A percentile compares a stretch with the other conserved stretches of the same genome.
Evolutionary conservation across 2,797 vertebrate genomes (phyloP).

Genomic region (Pyrocephalus nanus): DNA sequence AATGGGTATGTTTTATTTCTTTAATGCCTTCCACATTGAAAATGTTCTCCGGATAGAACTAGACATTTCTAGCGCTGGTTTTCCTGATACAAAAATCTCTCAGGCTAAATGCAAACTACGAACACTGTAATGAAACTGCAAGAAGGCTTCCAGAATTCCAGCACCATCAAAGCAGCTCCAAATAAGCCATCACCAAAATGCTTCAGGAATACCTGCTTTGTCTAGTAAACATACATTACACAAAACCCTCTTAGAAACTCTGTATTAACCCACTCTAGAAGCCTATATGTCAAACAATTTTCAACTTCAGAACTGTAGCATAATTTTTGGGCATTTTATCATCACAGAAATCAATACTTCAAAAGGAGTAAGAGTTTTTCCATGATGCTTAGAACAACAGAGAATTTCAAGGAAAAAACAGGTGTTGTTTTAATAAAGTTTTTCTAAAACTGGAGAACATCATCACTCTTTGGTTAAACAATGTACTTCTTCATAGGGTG

Average conservation of each 20-base stretch:
- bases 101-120: background rate
- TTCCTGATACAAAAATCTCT: background rate
- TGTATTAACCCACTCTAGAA: background rate
- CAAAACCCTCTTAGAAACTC: background rate
- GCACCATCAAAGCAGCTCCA: background rate
- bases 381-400: background rate
- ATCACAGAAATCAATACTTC: background rate
- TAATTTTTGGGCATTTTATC: background rate
- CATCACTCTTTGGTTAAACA: background rate
- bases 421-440: background rate
- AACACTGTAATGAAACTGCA: background rate
- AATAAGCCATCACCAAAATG: background rate
- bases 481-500: background rate
- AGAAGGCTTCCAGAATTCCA: background rate
- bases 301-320: background rate
- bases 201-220: background rate
- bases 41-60: background rate
- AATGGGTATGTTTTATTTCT: background rate
- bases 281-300: background rate
- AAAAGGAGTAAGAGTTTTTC: background rate
- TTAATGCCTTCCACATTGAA: background rate
- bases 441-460: background rate
- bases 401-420: background rate
- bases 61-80: background rate
- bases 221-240: background rate